Evolutionary conservation across 2,113 vertebrate genomes (phyloP).

Genomic region (Hippopotamus amphibius): DNA sequence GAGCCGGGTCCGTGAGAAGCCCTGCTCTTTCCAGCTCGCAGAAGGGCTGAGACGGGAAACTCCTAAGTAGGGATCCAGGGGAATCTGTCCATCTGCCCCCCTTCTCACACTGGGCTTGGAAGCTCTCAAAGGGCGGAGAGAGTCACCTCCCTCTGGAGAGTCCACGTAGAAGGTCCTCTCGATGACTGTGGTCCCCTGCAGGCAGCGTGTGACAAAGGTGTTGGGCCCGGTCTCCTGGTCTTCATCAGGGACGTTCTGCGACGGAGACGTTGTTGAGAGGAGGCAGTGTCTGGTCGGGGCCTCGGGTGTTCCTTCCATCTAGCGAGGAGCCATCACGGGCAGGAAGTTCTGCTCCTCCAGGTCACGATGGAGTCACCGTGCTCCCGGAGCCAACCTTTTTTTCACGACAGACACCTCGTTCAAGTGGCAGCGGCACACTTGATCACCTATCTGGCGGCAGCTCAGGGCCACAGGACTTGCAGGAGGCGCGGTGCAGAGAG

Average conservation of each 20-base stretch:
- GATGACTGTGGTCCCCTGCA: conserved; percentile 96
- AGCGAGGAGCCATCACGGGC: conserved; percentile 93
- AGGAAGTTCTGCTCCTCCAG: conserved; percentile 94
- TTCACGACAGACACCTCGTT: not conserved
- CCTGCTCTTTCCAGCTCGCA: not conserved
- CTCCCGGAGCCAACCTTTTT: not conserved
- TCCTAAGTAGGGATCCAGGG: not conserved
- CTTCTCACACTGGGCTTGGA: not conserved
- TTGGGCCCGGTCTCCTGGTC: conserved; percentile 94
- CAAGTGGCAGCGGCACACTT: not conserved
- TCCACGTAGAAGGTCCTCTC: conserved; percentile 96
- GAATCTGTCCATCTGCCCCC: not conserved
- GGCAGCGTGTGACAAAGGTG: conserved; percentile 95
- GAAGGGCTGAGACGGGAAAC: not conserved
- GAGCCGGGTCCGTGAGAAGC: not conserved
- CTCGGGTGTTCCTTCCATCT: conserved; percentile 96
- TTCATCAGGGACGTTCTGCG: conserved; percentile 88
- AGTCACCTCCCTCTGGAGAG: conserved; percentile 92
- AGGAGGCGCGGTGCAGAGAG: no score
- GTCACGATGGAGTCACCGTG: conserved; percentile 96
- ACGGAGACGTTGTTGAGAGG: conserved; percentile 97
- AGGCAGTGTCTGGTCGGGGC: conserved; percentile 90
- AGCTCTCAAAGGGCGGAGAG: not conserved
- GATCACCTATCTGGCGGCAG: not conserved
- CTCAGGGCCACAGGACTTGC: not conserved